Evolutionary conservation across 1,140 invertebrate species (phyloP).

Genomic region (Heliothis virescens): DNA sequence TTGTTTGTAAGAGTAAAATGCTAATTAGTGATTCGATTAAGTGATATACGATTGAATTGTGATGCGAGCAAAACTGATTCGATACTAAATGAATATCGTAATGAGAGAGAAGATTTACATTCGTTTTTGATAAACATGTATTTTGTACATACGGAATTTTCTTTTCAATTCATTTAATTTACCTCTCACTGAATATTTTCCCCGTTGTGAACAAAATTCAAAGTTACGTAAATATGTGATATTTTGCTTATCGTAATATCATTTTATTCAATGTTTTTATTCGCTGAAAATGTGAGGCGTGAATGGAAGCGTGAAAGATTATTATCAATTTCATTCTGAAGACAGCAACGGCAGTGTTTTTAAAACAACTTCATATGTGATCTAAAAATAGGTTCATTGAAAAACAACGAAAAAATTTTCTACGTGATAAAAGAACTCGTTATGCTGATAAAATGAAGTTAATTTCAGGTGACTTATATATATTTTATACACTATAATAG

Average conservation of each 20-base stretch:
- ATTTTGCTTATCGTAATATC: constrained; percentile 20
- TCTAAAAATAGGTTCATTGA: no score
- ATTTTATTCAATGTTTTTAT: neutral
- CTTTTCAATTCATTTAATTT: constrained; percentile 33
- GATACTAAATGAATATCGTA: constrained; percentile 39
- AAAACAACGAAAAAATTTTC: no score
- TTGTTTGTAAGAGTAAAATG: constrained; percentile 54
- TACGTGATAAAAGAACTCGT: no score
- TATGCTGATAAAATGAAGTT: no score
- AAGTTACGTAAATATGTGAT: neutral
- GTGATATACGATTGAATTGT: constrained; percentile 53
- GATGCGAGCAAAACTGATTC: constrained; percentile 20
- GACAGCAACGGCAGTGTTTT: neutral
- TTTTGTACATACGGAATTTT: constrained; percentile 17
- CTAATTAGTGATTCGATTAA: constrained; percentile 70
- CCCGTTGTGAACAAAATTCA: neutral
- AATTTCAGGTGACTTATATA: no score
- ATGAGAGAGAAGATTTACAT: constrained; percentile 15
- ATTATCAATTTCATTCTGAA: no score
- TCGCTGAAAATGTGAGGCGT: neutral
- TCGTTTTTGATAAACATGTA: constrained; percentile 30
- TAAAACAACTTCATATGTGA: neutral
- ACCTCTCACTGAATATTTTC: constrained; percentile 22
- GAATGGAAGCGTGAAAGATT: no score
- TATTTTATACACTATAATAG: no score